These are phyloP conservation scores for Cirrhinus mrigala DNA, from an alignment of 2,797 vertebrate species.

Conservation along the genomic window DNA sequence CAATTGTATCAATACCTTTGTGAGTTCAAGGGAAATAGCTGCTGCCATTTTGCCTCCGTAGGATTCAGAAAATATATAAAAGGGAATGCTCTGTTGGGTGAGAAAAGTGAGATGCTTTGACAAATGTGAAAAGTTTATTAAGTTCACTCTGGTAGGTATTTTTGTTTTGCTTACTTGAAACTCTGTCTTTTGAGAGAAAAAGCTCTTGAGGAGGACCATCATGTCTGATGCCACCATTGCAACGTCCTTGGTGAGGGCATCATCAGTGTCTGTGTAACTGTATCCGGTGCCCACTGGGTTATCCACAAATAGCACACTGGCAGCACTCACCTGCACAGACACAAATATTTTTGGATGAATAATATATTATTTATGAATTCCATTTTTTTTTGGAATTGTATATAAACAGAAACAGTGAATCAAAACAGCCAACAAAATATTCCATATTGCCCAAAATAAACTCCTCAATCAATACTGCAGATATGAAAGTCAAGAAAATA, in stretches of 20 bases:
- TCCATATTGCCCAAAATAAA: background rate
- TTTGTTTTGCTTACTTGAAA: conserved; percentile 83
- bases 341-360: conserved; percentile 27
- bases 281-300: conserved; percentile 96
- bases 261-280: conserved; percentile 83
- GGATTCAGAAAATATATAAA: conserved; percentile 97
- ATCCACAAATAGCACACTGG: conserved; percentile 92
- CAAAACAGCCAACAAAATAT: background rate
- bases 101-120: background rate
- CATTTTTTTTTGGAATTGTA: background rate
- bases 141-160: background rate
- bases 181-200: conserved; percentile 82
- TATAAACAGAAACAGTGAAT: background rate
- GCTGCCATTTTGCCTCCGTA: conserved; percentile 98
- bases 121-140: too few species aligned
- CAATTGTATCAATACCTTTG: conserved; percentile 76
- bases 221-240: conserved; percentile 87
- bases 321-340: conserved; percentile 81
- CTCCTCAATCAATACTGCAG: conserved; percentile 4
- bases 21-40: conserved; percentile 85
- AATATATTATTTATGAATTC: background rate
- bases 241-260: conserved; percentile 84
- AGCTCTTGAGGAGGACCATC: conserved; percentile 87
- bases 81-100: conserved; percentile 83
- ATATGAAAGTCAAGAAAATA: background rate